These are phyloP conservation scores for Brachionus calyciflorus DNA, from an alignment of 1,140 invertebrate genomes.

Conservation along the genomic window DNA sequence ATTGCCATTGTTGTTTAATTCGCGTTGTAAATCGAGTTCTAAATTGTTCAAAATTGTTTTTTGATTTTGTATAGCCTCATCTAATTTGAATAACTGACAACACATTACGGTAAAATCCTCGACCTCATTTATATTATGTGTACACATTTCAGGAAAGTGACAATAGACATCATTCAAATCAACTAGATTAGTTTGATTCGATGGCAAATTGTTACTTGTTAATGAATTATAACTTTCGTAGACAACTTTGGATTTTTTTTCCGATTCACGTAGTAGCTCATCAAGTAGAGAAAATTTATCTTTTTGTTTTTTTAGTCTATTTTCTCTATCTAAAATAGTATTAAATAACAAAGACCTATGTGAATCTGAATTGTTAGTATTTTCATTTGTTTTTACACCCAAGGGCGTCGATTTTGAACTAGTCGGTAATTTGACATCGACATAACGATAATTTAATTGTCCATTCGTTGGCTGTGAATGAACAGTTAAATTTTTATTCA, in stretches of 20 bases:
- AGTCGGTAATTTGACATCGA: conserved; percentile 17
- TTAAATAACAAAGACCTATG: conserved; percentile 7
- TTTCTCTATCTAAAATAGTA: conserved; percentile 31
- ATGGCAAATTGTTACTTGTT: not conserved
- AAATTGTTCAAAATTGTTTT: conserved; percentile 15
- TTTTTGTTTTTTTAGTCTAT: conserved; percentile 38
- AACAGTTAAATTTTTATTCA: not conserved
- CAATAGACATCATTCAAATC: conserved; percentile 42
- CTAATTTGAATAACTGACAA: conserved; percentile 41
- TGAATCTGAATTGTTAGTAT: not conserved
- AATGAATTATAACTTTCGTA: conserved; percentile 18
- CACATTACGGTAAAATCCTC: conserved; percentile 38
- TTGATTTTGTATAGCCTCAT: conserved; percentile 43
- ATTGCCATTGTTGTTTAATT: conserved; percentile 28
- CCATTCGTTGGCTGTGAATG: not conserved
- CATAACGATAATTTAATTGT: not conserved
- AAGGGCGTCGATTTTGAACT: not conserved
- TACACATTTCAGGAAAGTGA: conserved; percentile 44
- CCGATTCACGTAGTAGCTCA: conserved; percentile 4
- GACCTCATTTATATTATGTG: conserved; percentile 37
- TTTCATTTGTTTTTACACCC: not conserved
- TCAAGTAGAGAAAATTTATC: conserved; percentile 32
- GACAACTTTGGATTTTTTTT: conserved; percentile 18
- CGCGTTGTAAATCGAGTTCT: conserved; percentile 15
- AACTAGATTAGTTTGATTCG: not conserved